Base-by-base conservation (phyloP, 2,113 vertebrate species). In the Thymallus thymallus region DNA sequence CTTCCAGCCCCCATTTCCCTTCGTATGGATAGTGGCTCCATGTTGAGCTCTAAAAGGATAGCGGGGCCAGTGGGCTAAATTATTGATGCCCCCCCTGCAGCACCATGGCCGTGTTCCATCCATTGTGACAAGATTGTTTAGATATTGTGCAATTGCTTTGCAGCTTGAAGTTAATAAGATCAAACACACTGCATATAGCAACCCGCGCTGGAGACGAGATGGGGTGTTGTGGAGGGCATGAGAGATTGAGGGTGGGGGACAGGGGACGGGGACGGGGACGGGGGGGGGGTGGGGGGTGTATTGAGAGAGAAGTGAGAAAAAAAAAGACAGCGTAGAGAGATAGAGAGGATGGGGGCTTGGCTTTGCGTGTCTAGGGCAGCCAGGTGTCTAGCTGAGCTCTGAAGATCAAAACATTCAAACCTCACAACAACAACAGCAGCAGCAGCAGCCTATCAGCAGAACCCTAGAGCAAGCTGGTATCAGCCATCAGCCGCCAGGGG, bases 101-200 rank as follows among this genome's bases (percentile, higher is more conserved):
- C 51, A 80, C 35, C 7, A 26, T 71, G 64, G 69, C 76, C 71
- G 60, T 80, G 79, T 85, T 90, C 67, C 74, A 79, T 72, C 78
- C 82, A 73, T 70, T 84, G 79, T 86, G 82, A 87, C 86, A 84
- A 83, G 80, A 41, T 69, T 84, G 41, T 89, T 90, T 84, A 75
- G 75, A 86, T 86, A 85, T 79, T 82, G 82, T 76, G 86, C 79
- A 82, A 84, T 81, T 81, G 81, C 77, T 83, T 35, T 82, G 81
- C 80, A 79, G 78, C 82, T 84, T 84, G 81, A 85, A 85, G 84
- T 80, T 86, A 88, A 89, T 83, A 74, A 81, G 77, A 90, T 91
- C 81, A 84, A 91, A 88, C 78, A 71, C 75, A 66, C 77, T 1
- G n/a, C 77, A 48, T 76, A 69, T 45, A 76, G 73, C 69, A 78